Evolutionary conservation across 2,888 invertebrate genomes (phyloP).

Genomic region (Acrobasis suavella): DNA sequence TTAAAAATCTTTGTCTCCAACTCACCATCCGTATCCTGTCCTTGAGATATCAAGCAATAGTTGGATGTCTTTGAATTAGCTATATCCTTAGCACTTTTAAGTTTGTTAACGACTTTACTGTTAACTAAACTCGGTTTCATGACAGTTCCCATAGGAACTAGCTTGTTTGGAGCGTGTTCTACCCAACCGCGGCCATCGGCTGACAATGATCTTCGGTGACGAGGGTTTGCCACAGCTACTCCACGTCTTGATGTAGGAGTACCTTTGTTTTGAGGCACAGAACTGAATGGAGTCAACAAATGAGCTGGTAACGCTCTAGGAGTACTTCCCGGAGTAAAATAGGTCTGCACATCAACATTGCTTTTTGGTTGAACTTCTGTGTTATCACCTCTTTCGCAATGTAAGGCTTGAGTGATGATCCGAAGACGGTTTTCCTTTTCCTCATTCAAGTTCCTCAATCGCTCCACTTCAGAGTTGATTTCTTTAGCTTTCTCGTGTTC

Average conservation of each 20-base stretch:
- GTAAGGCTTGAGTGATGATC: slow-evolving; percentile 67
- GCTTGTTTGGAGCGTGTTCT: slow-evolving; percentile 91
- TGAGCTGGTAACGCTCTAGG: slow-evolving; percentile 73
- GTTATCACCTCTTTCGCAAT: slow-evolving; percentile 56
- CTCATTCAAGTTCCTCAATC: slow-evolving; percentile 60
- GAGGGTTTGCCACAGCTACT: slow-evolving; percentile 86
- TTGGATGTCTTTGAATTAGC: slow-evolving; percentile 88
- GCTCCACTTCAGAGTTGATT: slow-evolving; percentile 70
- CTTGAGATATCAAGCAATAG: slow-evolving; percentile 96
- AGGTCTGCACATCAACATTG: slow-evolving; percentile 55
- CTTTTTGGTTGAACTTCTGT: slow-evolving; percentile 41
- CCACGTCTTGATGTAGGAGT: slow-evolving; percentile 80
- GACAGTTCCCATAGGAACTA: slow-evolving; percentile 93
- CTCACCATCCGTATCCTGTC: slow-evolving; percentile 95
- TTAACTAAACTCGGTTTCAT: slow-evolving; percentile 92
- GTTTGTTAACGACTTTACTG: slow-evolving; percentile 91
- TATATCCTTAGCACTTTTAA: slow-evolving; percentile 90
- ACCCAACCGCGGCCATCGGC: slow-evolving; percentile 91
- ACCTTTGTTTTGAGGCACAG: slow-evolving; percentile 51
- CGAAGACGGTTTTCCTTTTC: slow-evolving; percentile 74
- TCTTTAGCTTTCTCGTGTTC: slow-evolving; percentile 90
- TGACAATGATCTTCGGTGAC: slow-evolving; percentile 91
- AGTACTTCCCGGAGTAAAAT: slow-evolving; percentile 72
- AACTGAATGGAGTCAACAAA: slow-evolving; percentile 69
- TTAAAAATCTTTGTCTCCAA: slow-evolving; percentile 96